Evolutionary conservation across 2,888 invertebrate genomes (phyloP).

Genomic region (Cloeon dipterum): DNA sequence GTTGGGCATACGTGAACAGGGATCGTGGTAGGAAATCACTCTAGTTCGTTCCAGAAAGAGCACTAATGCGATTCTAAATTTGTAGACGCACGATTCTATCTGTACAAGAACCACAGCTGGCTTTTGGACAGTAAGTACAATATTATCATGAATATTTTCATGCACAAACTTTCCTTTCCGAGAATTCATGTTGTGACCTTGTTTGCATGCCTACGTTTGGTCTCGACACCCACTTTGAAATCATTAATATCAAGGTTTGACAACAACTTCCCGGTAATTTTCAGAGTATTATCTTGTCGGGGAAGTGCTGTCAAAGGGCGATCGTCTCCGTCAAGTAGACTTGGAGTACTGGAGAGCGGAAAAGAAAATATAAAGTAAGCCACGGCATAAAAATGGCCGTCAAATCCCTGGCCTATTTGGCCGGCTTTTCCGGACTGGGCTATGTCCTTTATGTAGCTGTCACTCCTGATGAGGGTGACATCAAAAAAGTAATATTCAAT

Average conservation of each 20-base stretch:
- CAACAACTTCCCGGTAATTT: slow-evolving; percentile 2
- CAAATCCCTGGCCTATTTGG: slow-evolving; percentile 24
- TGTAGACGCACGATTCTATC: slow-evolving; percentile 45
- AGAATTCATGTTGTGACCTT: neutral
- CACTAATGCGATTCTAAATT: slow-evolving; percentile 11
- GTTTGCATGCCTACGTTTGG: too few relatives aligned
- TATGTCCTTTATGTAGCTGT: slow-evolving; percentile 32
- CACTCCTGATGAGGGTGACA: slow-evolving; percentile 22
- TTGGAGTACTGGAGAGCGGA: slow-evolving; percentile 29
- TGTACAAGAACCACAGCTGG: slow-evolving; percentile 37
- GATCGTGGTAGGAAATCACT: slow-evolving; percentile 41
- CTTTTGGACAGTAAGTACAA: slow-evolving; percentile 25
- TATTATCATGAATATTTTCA: too few relatives aligned
- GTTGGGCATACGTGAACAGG: slow-evolving; percentile 44
- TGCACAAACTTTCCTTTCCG: too few relatives aligned
- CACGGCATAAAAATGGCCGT: slow-evolving; percentile 13
- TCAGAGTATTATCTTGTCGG: slow-evolving; percentile 39
- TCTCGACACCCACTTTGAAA: too few relatives aligned
- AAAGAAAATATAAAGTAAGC: slow-evolving; percentile 23
- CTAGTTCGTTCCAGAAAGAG: slow-evolving; percentile 8
- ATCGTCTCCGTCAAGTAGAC: slow-evolving; percentile 23
- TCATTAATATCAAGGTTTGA: too few relatives aligned
- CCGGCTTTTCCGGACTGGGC: slow-evolving; percentile 32
- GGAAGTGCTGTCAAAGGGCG: slow-evolving; percentile 27
- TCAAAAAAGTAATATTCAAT: slow-evolving; percentile 2